phyloP scores from a whole-genome alignment of 2,888 invertebrate species.

The Caenorhabditis sinica region DNA sequence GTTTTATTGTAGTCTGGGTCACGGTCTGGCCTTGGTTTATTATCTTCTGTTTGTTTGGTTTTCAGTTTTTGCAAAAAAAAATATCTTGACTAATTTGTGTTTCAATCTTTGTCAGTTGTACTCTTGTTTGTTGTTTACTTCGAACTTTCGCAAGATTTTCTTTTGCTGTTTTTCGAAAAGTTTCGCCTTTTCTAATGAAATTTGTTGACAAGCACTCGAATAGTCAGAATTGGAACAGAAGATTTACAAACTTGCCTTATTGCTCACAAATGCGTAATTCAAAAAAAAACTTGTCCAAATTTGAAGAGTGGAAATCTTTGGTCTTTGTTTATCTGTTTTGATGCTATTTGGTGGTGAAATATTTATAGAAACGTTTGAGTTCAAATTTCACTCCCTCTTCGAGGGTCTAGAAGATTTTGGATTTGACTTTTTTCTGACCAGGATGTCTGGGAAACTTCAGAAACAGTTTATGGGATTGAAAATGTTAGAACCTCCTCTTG shows the following conservation, averaged over 20 bases:
- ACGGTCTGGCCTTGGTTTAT: not conserved
- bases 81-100: not conserved
- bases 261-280: no score
- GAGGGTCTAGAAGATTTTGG: not conserved
- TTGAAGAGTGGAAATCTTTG: not conserved
- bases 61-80: not conserved
- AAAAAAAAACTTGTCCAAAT: no score
- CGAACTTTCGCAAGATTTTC: no score
- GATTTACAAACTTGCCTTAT: no score
- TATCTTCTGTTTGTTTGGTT: not conserved
- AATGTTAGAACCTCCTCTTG: no score
- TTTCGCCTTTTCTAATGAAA: no score
- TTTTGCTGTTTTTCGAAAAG: no score
- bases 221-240: no score
- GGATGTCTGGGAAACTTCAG: not conserved
- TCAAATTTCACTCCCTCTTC: not conserved
- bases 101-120: no score
- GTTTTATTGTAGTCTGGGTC: conserved; percentile 24
- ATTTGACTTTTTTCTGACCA: no score
- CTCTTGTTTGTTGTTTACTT: no score
- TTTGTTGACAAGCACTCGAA: no score
- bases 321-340: not conserved
- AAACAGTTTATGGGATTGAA: not conserved
- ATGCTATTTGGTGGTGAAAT: not conserved
- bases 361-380: not conserved